Evolutionary conservation across 1,140 invertebrate genomes (phyloP), one percentile per base, ranked within the genome.

Genomic region (Conus betulinus): DNA sequence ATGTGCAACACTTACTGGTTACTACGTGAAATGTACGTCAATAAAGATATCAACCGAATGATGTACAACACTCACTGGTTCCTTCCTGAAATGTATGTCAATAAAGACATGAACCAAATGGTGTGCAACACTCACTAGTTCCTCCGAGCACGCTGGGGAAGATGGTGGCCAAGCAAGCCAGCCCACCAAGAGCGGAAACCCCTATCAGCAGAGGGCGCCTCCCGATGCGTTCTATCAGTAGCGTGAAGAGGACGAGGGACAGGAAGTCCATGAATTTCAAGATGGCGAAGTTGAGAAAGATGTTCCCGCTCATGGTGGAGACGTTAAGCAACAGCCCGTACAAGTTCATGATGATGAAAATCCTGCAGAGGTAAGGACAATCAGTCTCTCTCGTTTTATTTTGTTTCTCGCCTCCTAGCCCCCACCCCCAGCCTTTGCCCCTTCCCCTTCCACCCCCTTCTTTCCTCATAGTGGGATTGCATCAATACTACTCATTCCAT

Each of bases 261-360:
- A 97, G 97, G 87, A 97, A 95, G 95, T 98, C 97, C 5, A 98
- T 97, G 5, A 96, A 93, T 3, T 97, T 97, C n/a, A 82, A 85
- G 7, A 94, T 63, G 15, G 90, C 55, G 81, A 91, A 91, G 89
- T 93, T 94, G n/a, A n/a, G n/a, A n/a, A n/a, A n/a, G n/a, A n/a
- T n/a, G n/a, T n/a, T n/a, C n/a, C n/a, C n/a, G n/a, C 89, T 90
- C 20, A 94, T 88, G 67, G 90, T 90, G n/a, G 90, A 91, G 5
- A 89, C 89, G 85, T 92, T 90, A 89, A 93, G 93, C 91, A 96
- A 97, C 97, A 97, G 94, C 96, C 97, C 93, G 97, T 96, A 93
- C 23, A 91, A 90, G 20, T 89, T 96, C 91, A 97, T 97, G 52
- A 96, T 96, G 13, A 96, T 91, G 84, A 97, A 97, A 96, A 96